Percentiles rank a stretch among this genome's conserved stretches.
phyloP scores from a whole-genome alignment of 1,140 invertebrate species.

The Aphaenogaster ashmeadi region DNA sequence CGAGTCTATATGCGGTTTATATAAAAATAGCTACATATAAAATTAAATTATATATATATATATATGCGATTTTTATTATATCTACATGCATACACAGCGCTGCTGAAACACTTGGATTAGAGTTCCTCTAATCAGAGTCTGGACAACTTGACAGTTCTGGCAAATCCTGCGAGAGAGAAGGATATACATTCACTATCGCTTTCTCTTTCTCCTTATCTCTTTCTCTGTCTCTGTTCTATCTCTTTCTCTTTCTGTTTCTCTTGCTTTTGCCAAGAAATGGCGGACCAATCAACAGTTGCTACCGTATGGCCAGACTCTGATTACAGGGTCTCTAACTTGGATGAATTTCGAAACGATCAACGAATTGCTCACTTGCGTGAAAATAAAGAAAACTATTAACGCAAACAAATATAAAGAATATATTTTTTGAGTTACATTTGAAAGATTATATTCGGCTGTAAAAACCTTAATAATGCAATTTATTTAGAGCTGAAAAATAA shows the following conservation, averaged over 20 bases:
- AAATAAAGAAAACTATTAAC: neutral
- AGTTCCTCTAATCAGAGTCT: too few species aligned
- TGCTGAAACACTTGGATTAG: neutral
- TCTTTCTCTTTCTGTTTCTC: too few species aligned
- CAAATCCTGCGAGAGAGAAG: too few species aligned
- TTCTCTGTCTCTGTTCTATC: too few species aligned
- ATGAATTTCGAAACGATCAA: neutral
- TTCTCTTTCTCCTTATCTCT: too few species aligned
- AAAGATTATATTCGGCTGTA: neutral
- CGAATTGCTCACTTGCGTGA: neutral
- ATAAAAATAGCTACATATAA: neutral
- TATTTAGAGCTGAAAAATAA: neutral
- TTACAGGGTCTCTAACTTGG: neutral
- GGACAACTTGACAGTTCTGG: too few species aligned
- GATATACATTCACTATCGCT: too few species aligned
- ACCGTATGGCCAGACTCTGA: too few species aligned
- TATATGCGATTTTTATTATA: neutral
- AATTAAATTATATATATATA: neutral
- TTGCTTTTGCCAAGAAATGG: too few species aligned
- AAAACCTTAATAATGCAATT: neutral
- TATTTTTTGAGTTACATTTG: neutral
- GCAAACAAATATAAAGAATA: neutral
- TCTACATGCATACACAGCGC: neutral
- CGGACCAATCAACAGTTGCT: too few species aligned
- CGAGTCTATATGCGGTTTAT: neutral